Evolutionary conservation across 2,888 invertebrate genomes (phyloP).

Genomic region (Platycheirus albimanus): DNA sequence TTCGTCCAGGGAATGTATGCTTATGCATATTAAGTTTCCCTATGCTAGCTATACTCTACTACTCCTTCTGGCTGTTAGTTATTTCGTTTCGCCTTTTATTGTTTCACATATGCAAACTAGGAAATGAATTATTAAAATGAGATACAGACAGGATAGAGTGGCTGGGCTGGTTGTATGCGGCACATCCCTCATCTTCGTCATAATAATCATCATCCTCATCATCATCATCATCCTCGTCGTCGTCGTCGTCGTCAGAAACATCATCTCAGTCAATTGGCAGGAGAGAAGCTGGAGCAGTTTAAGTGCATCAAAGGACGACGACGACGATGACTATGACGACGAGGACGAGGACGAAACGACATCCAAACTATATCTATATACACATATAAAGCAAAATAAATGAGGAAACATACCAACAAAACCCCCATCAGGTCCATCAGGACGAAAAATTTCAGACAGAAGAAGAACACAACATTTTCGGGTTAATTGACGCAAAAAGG

Average conservation of each 20-base stretch:
- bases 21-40: slow-evolving; percentile 64
- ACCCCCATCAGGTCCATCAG: not conserved
- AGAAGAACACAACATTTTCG: slow-evolving; percentile 46
- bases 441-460: not conserved
- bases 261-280: not conserved
- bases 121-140: slow-evolving; percentile 73
- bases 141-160: slow-evolving; percentile 67
- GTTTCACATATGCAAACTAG: slow-evolving; percentile 73
- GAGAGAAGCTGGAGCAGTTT: slow-evolving; percentile 16
- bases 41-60: too few relatives aligned
- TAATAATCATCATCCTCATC: slow-evolving; percentile 18
- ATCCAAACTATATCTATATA: too few relatives aligned
- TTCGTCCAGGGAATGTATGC: slow-evolving; percentile 52
- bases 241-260: too few relatives aligned
- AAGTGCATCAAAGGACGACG: slow-evolving; percentile 59
- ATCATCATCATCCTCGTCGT: slow-evolving; percentile 8
- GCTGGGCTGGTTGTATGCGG: slow-evolving; percentile 49
- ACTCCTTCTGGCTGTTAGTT: slow-evolving; percentile 34
- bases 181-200: slow-evolving; percentile 43
- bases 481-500: slow-evolving; percentile 73
- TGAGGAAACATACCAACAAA: slow-evolving; percentile 1
- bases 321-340: too few relatives aligned
- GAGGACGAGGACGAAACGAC: too few relatives aligned
- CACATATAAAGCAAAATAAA: not conserved
- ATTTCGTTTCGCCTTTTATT: slow-evolving; percentile 68